These are phyloP conservation scores for Heterotis niloticus DNA, from an alignment of 2,113 vertebrate genomes.

Conservation along the genomic window DNA sequence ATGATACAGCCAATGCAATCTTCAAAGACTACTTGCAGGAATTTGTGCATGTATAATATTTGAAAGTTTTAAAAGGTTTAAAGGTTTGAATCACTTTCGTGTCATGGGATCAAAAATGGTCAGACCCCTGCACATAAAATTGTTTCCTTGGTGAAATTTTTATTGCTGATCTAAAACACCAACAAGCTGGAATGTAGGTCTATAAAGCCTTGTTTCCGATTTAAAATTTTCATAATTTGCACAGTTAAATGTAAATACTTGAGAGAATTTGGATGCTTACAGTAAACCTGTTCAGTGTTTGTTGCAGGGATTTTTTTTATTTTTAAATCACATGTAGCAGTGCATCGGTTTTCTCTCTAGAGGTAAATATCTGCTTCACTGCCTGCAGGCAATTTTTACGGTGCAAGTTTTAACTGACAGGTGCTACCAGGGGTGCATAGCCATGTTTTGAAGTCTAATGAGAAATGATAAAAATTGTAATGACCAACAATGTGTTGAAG, in stretches of 20 bases:
- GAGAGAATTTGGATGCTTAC: no score
- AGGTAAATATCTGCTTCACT: background rate
- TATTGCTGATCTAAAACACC: no score
- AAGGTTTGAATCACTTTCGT: no score
- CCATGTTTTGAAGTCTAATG: conserved; percentile 18
- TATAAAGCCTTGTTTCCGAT: background rate
- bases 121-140: no score
- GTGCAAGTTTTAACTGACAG: background rate
- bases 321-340: background rate
- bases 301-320: background rate
- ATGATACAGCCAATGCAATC: no score
- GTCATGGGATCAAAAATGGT: no score
- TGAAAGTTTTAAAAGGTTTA: no score
- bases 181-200: background rate
- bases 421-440: background rate
- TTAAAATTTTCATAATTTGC: background rate
- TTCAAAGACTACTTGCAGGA: no score
- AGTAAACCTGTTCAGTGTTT: background rate
- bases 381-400: background rate
- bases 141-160: no score
- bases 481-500: background rate
- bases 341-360: background rate
- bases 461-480: background rate
- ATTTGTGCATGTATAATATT: no score
- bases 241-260: background rate